Base-by-base conservation (phyloP, 1,140 invertebrate genomes). In the Thalassaphorura encarpata region DNA sequence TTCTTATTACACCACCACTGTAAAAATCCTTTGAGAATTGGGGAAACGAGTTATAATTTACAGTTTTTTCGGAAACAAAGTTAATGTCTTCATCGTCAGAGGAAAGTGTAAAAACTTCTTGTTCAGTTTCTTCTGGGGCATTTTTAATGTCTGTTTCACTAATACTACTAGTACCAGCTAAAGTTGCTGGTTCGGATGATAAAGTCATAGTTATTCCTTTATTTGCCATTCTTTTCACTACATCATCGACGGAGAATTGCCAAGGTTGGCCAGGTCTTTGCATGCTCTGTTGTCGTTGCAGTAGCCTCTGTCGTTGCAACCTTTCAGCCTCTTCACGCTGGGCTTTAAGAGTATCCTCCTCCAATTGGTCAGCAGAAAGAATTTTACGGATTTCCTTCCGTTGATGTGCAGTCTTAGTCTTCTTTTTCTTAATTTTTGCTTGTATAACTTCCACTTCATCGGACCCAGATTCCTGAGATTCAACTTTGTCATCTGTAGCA, bases 251-350 rank as follows among this genome's bases (percentile, higher is more conserved):
- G 33, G 33, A 36, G 33, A 36, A 11, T 11, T 11, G 33, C 33
- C 24, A 8, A 3, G 41, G 33, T 24, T 13, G 31, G 33, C n/a
- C 16, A n/a, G 24, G 13, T 19, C 4, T 21, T 18, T 52, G n/a
- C n/a, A 39, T 52, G 4, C 3, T 40, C 4, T 3, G 15, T 46
- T 52, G 53, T 27, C 52, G 51, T 87, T 82, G 48, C 84, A 80
- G 85, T 67, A 87, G 85, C 26, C n/a, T n/a, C n/a, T n/a, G n/a
- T 18, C 77, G 66, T 47, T 69, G 67, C 53, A 73, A 70, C 41
- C 93, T 77, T 68, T 95, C 91, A 64, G 85, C 83, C 73, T 97
- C 93, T 69, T 93, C 89, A 29, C 87, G 76, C 69, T 96, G 91
- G 2, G 93, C 93, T 23, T 83, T 83, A n/a, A 94, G 68, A 5